Conservation (phyloP, 2,797 vertebrate genomes). For the Pampus argenteus region DNA sequence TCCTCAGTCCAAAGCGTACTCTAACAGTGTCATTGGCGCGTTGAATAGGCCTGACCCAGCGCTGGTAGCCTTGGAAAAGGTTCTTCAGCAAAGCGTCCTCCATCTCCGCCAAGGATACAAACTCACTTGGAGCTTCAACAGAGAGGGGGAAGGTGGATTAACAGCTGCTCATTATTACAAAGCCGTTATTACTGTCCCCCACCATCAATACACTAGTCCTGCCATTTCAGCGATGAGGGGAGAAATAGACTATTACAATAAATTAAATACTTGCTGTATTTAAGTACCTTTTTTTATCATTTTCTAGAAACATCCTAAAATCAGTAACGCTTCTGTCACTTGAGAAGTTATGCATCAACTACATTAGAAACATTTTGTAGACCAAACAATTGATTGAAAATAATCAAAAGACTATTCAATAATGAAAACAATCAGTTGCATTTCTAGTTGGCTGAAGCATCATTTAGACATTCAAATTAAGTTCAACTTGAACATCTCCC, state of each 20-base stretch:
- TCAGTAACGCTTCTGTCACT: background rate
- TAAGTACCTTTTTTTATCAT: background rate
- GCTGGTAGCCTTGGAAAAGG: constrained; percentile 94
- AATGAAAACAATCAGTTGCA: too few relatives aligned
- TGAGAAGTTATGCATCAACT: background rate
- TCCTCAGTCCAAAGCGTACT: constrained; percentile 95
- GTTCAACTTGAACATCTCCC: background rate
- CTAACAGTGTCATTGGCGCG: constrained; percentile 90
- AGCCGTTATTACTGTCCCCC: background rate
- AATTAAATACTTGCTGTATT: background rate
- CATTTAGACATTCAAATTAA: background rate
- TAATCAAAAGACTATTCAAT: too few relatives aligned
- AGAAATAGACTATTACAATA: background rate
- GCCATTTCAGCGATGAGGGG: background rate
- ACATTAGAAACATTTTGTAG: too few relatives aligned
- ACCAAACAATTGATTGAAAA: too few relatives aligned
- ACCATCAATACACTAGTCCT: background rate
- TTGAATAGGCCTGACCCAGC: constrained; percentile 94
- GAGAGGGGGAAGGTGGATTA: background rate
- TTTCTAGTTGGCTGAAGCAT: background rate
- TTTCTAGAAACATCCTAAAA: background rate
- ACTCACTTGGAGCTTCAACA: constrained; percentile 75
- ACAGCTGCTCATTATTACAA: background rate
- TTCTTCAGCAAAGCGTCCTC: constrained; percentile 91
- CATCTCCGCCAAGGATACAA: constrained; percentile 88